Conservation (phyloP, 1,140 invertebrate genomes). For the Orussus abietinus region DNA sequence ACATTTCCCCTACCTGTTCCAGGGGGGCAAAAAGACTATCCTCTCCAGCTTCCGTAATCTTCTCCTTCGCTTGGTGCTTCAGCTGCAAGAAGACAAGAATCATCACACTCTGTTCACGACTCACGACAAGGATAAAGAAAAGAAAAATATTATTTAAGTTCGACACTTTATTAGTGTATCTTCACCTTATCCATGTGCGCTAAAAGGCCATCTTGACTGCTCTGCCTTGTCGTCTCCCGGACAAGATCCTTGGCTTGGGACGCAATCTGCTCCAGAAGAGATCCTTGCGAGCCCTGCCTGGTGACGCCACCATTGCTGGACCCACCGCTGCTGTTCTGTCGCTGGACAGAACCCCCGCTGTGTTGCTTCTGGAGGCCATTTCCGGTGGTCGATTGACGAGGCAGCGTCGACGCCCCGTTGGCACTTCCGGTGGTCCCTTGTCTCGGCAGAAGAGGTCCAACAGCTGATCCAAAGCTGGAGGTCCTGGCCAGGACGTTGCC, state of each 20-base stretch:
- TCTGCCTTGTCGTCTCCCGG: constrained; percentile 78
- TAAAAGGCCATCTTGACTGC: constrained; percentile 83
- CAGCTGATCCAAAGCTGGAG: constrained; percentile 59
- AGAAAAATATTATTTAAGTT: constrained; percentile 12
- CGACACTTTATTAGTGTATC: constrained; percentile 1
- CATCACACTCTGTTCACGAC: constrained; percentile 11
- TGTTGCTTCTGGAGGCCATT: constrained; percentile 25
- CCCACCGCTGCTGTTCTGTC: constrained; percentile 35
- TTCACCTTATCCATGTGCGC: constrained; percentile 85
- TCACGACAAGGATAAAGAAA: constrained; percentile 14
- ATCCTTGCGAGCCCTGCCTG: constrained; percentile 74
- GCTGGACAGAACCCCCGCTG: constrained; percentile 26
- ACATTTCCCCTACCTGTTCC: constrained; percentile 60
- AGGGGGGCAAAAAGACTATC: constrained; percentile 68
- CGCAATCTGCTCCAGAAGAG: constrained; percentile 80
- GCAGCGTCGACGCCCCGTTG: constrained; percentile 12
- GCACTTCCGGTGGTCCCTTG: constrained; percentile 32
- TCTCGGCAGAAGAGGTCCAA: constrained; percentile 32
- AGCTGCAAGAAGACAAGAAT: constrained; percentile 47
- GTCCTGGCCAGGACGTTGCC: constrained; percentile 62
- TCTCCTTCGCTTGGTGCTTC: constrained; percentile 65
- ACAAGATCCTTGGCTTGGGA: constrained; percentile 83
- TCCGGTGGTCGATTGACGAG: constrained; percentile 25
- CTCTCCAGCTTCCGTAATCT: constrained; percentile 64
- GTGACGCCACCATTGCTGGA: constrained; percentile 52